phyloP scores from a whole-genome alignment of 2,797 vertebrate genomes.

The Poecilia wingei region DNA sequence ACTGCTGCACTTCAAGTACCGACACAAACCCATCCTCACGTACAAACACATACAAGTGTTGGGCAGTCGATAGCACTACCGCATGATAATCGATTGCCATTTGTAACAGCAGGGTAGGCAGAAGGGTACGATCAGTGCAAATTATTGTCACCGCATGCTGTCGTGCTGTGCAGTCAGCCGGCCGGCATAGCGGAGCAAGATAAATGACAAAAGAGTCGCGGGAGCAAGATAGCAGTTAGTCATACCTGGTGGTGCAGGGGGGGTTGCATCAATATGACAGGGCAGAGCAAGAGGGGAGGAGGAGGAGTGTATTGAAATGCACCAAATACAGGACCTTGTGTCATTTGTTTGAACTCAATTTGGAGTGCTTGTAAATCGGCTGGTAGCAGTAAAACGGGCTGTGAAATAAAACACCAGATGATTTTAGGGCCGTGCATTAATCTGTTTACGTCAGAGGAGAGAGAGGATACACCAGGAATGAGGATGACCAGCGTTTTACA shows the following conservation, averaged over 20 bases:
- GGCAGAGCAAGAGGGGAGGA: background rate
- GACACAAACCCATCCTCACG: conserved; percentile 36
- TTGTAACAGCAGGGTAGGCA: conserved; percentile 91
- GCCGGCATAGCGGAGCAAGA: conserved; percentile 80
- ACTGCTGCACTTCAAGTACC: conserved; percentile 36
- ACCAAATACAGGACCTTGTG: conserved; percentile 53
- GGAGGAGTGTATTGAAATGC: conserved; percentile 57
- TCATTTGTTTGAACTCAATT: conserved; percentile 33
- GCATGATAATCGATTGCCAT: conserved; percentile 96
- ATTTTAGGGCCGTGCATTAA: background rate
- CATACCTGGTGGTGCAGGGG: conserved; percentile 84
- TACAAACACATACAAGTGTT: conserved; percentile 46
- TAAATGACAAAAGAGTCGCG: conserved; percentile 80
- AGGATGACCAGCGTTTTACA: background rate
- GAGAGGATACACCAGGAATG: background rate
- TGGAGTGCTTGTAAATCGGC: background rate
- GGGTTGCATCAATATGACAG: conserved; percentile 69
- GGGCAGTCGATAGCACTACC: conserved; percentile 91
- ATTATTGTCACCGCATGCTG: conserved; percentile 90
- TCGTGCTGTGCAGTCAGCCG: conserved; percentile 84
- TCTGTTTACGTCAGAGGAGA: background rate
- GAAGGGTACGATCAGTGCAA: conserved; percentile 92
- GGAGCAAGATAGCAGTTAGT: conserved; percentile 82
- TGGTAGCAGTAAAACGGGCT: background rate
- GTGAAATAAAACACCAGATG: background rate